Evolutionary conservation across 2,113 vertebrate genomes (phyloP), one percentile per base, ranked within the genome.

Genomic region (Herpetotheres cachinnans): DNA sequence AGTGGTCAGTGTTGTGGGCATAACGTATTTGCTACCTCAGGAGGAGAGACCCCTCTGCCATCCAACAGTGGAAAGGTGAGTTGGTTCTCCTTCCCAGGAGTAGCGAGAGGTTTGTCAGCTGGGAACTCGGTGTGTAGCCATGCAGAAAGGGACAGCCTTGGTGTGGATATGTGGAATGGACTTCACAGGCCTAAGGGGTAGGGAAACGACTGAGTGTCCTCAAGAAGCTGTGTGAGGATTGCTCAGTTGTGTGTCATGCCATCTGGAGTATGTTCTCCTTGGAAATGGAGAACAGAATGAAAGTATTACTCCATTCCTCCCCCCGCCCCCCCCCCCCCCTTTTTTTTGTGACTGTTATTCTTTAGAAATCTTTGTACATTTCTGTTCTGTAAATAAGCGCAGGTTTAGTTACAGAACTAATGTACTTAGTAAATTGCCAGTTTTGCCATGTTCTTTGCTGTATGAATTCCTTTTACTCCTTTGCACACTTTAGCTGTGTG

Each of bases 1-100:
- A 55, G 99, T 99, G 95, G 99, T 99, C 55, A 99, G 99, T 63
- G 99, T 99, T 27, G 99, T 99, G 92, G 99, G 99, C 52, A 99
- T 99, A 92, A 99, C 99, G 5, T 99, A 99, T 98, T 98, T 99
- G 97, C 98, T 99, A 97, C 99, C 99, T 93, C 99, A 99, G 97
- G 99, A 99, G 74, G 99, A 99, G 87, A 97, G 99, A 85, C 99
- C 99, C 50, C 98, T 99, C 89, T 99, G 99, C 98, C 99, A 99
- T 90, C 98, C 99, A 2, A 99, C 99, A 7, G 99, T 99, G 90
- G 99, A 99, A 97, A 99, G 99, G 99, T 99, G 97, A 86, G 98
- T 44, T 44, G n/a, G 26, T 26, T 54, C 32, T 47, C 0, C 1
- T 30, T 47, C 52, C 52, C 40, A 7, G 21, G 50, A 14, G 15